Evolutionary conservation across 1,140 invertebrate species (phyloP).

Genomic region (Dreissena polymorpha): DNA sequence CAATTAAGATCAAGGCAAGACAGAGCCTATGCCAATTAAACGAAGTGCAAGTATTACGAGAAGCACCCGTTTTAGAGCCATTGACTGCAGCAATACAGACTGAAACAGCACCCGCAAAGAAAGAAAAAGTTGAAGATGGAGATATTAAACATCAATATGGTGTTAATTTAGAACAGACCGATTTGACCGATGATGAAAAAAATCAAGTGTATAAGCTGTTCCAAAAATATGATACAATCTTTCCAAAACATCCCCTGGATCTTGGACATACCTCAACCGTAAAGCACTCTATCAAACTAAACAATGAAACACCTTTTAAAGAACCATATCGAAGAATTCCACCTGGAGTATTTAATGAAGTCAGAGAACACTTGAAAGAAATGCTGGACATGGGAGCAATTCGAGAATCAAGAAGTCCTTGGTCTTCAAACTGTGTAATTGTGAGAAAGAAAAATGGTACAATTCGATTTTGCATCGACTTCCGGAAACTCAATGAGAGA

Average conservation of each 20-base stretch:
- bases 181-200: constrained; percentile 2
- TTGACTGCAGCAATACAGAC: neutral
- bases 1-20: neutral
- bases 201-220: constrained; percentile 1
- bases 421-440: constrained; percentile 13
- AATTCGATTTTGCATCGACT: no score
- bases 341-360: neutral
- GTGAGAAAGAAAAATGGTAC: constrained; percentile 9
- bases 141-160: constrained; percentile 4
- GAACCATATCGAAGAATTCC: neutral
- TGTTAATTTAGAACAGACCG: constrained; percentile 1
- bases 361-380: neutral
- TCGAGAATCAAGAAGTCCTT: neutral
- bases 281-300: neutral
- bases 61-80: neutral
- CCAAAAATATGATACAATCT: constrained; percentile 13
- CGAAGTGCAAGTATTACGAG: neutral
- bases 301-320: neutral
- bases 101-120: neutral
- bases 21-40: constrained; percentile 6
- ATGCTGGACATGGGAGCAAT: constrained; percentile 10
- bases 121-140: neutral
- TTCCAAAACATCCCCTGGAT: neutral
- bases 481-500: neutral
- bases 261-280: constrained; percentile 3